Evolutionary conservation across 2,888 invertebrate genomes (phyloP), one percentile per base, ranked within the genome.

Genomic region (Unio pictorum): DNA sequence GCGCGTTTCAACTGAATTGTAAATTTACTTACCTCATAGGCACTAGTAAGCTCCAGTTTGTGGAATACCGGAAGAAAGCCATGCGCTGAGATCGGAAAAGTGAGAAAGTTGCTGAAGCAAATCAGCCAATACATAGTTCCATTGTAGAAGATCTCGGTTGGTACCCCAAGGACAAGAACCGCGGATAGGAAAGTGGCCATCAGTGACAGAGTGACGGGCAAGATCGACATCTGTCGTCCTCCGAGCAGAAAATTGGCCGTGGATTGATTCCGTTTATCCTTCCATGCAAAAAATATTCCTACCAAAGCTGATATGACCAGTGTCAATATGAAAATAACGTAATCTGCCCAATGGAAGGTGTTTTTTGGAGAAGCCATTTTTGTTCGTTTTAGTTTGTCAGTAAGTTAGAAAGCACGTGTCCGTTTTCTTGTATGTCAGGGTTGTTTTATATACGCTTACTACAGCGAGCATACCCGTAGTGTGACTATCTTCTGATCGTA

Each of bases 101-200:
- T 95, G 18, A 95, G 87, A 55, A 96, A 88, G 90, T 96, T 96
- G 0, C 95, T 93, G 57, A 95, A 79, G 86, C 73, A 73, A 45
- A 84, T 73, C 68, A 83, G 69, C 72, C 76, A 78, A 89, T 95
- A 96, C 90, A 96, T 95, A 0, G 95, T 94, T 18, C 84, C 84
- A 66, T 77, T 73, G 54, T 78, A 71, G 67, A 81, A 85, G 20
- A 84, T 79, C 72, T 86, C 86, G 11, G 81, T 81, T 2, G 86
- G 86, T 3, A 82, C 80, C 11, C 86, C 84, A 17, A 87, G 81
- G 26, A 87, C 83, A 28, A 82, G 79, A 61, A 86, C 78, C 34
- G 87, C 86, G 0, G 86, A 86, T 55, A 86, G 70, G 72, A 86
- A 86, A 54, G 82, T 84, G 23, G 83, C 84, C 74, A 81, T 76